phyloP scores from a whole-genome alignment of 1,140 invertebrate species.

The Drosophila watanabei region DNA sequence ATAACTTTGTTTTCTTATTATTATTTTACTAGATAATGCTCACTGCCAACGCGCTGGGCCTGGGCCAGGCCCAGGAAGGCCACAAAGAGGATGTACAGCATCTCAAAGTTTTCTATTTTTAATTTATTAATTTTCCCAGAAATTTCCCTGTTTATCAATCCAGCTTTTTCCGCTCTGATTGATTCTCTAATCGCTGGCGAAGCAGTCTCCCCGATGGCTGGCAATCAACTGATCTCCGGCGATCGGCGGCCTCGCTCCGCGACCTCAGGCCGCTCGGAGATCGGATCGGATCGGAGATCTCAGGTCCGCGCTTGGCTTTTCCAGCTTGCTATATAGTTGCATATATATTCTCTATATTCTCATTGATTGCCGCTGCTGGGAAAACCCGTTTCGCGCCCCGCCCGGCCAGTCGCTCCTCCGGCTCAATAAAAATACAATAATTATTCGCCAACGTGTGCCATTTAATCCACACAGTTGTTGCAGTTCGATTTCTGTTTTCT shows the following conservation, averaged over 20 bases:
- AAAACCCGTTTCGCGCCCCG: slow-evolving; percentile 45
- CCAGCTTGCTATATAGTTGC: slow-evolving; percentile 10
- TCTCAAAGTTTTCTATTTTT: neutral
- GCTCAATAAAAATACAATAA: slow-evolving; percentile 22
- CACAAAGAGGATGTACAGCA: slow-evolving; percentile 7
- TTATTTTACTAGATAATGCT: slow-evolving; percentile 1
- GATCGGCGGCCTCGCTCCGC: slow-evolving; percentile 27
- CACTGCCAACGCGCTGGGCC: slow-evolving; percentile 36
- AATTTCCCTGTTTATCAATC: neutral
- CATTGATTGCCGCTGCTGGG: slow-evolving; percentile 43
- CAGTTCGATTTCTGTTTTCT: slow-evolving; percentile 4
- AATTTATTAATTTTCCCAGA: neutral
- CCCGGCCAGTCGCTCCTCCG: slow-evolving; percentile 29
- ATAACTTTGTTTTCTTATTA: neutral
- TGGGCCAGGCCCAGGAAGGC: neutral
- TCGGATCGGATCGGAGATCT: slow-evolving; percentile 10
- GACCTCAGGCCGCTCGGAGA: slow-evolving; percentile 30
- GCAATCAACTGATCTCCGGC: slow-evolving; percentile 55
- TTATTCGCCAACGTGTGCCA: slow-evolving; percentile 18
- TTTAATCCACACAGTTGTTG: slow-evolving; percentile 1
- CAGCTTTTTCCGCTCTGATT: slow-evolving; percentile 8
- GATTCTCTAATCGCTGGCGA: slow-evolving; percentile 17
- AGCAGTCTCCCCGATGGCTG: slow-evolving; percentile 47
- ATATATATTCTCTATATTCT: slow-evolving; percentile 2
- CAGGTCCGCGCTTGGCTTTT: slow-evolving; percentile 40